Percentiles rank a stretch among this genome's conserved stretches.
These are phyloP conservation scores for Cordilura impudica DNA, from an alignment of 2,888 invertebrate genomes.

Conservation along the genomic window DNA sequence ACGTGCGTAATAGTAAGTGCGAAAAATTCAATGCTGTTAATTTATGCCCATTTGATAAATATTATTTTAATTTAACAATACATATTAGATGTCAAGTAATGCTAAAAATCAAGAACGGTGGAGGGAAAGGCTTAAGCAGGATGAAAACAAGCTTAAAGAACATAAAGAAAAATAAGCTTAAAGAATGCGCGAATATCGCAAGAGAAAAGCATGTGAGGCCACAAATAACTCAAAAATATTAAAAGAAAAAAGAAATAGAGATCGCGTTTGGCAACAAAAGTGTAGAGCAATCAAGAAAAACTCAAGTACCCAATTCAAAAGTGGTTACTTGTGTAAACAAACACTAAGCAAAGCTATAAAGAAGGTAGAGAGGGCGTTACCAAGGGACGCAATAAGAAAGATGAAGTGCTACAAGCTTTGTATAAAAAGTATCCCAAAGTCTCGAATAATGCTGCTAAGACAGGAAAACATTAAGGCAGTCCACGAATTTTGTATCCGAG, in stretches of 20 bases:
- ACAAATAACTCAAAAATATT: constrained; percentile 37
- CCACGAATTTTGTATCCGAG: too few species aligned
- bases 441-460: constrained; percentile 26
- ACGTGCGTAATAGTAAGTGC: constrained; percentile 41
- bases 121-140: constrained; percentile 38
- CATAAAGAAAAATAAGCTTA: constrained; percentile 38
- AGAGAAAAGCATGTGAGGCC: constrained; percentile 31
- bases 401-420: constrained; percentile 36
- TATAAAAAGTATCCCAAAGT: constrained; percentile 29
- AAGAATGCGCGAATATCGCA: constrained; percentile 35
- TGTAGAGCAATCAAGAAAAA: constrained; percentile 29
- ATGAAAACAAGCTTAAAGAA: constrained; percentile 36
- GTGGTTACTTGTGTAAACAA: constrained; percentile 25
- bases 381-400: constrained; percentile 32
- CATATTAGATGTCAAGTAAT: constrained; percentile 33
- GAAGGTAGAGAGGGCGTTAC: constrained; percentile 40
- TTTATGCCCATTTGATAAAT: constrained; percentile 35
- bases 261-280: constrained; percentile 31
- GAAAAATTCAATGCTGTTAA: constrained; percentile 36
- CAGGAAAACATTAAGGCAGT: too few species aligned
- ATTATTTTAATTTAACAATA: constrained; percentile 39
- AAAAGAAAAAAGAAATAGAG: constrained; percentile 34
- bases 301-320: constrained; percentile 23
- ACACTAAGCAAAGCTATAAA: constrained; percentile 34
- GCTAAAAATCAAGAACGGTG: constrained; percentile 40